These are phyloP conservation scores for Stichodactyla helianthus DNA, from an alignment of 64 coral and sea anemone genomes.

Conservation along the genomic window DNA sequence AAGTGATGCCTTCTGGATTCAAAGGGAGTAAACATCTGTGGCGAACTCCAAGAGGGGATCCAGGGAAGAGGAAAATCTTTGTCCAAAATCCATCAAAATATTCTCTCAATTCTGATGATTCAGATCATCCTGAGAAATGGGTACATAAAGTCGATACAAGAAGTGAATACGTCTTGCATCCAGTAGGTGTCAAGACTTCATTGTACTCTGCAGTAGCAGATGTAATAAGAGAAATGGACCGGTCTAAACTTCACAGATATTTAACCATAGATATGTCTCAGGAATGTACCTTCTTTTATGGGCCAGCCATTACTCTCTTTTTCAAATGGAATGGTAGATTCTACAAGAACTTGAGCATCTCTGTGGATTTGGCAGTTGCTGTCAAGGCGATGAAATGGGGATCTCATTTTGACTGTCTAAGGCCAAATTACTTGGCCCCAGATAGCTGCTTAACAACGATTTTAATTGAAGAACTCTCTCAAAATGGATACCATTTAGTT, in stretches of 20 bases:
- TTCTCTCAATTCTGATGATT: background rate
- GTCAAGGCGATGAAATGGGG: constrained; percentile 28
- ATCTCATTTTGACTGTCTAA: constrained; percentile 37
- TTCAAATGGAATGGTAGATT: constrained; percentile 39
- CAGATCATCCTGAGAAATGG: background rate
- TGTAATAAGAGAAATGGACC: constrained; percentile 9
- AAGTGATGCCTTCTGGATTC: constrained; percentile 31
- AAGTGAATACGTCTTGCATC: constrained; percentile 21
- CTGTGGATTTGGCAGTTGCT: constrained; percentile 30
- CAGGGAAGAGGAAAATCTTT: constrained; percentile 26
- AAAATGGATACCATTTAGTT: constrained; percentile 36
- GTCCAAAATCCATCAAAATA: constrained; percentile 11
- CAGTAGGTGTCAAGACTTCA: constrained; percentile 39
- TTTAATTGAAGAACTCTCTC: constrained; percentile 25
- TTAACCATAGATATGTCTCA: constrained; percentile 19
- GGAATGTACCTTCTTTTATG: constrained; percentile 28
- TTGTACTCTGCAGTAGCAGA: constrained; percentile 16
- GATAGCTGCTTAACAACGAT: constrained; percentile 17
- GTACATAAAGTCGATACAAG: background rate
- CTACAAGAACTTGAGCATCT: constrained; percentile 28
- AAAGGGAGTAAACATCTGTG: constrained; percentile 22
- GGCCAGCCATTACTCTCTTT: constrained; percentile 40
- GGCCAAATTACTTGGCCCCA: constrained; percentile 12
- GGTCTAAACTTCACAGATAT: constrained; percentile 19
- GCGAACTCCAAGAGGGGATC: constrained; percentile 27